Percentiles rank a stretch among this genome's conserved stretches.
Conservation (phyloP, 64 coral and sea anemone genomes). For the Montipora sp. region DNA sequence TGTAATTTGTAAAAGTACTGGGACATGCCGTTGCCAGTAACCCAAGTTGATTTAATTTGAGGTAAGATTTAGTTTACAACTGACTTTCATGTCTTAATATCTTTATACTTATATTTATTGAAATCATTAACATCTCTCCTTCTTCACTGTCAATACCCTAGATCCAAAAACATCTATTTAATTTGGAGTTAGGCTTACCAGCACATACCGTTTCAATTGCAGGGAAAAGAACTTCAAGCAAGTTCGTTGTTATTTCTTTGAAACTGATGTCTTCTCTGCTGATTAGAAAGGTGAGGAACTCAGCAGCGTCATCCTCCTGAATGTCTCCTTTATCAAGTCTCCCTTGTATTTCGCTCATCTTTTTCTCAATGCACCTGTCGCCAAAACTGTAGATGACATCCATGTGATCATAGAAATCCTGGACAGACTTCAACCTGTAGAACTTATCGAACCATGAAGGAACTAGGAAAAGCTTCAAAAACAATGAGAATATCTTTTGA, state of each 20-base stretch:
- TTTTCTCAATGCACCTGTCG: slow-evolving; percentile 52
- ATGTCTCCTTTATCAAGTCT: slow-evolving; percentile 27
- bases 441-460: slow-evolving; percentile 69
- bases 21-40: too few relatives aligned
- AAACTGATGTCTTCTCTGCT: slow-evolving; percentile 55
- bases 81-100: too few relatives aligned
- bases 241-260: slow-evolving; percentile 66
- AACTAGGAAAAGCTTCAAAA: background rate
- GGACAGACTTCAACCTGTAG: slow-evolving; percentile 9
- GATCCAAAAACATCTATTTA: too few relatives aligned
- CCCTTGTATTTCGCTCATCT: slow-evolving; percentile 50
- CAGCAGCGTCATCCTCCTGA: slow-evolving; percentile 31
- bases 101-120: too few relatives aligned
- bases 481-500: slow-evolving; percentile 14
- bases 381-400: slow-evolving; percentile 74
- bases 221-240: slow-evolving; percentile 68
- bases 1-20: too few relatives aligned
- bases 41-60: too few relatives aligned
- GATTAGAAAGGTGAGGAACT: slow-evolving; percentile 77
- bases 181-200: background rate
- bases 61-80: too few relatives aligned
- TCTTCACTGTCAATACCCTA: too few relatives aligned
- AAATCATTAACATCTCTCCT: too few relatives aligned
- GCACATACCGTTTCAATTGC: slow-evolving; percentile 75
- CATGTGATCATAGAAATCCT: slow-evolving; percentile 66